Conservation (phyloP, 37 sponge, comb jelly and placozoan genomes). For the Halisarca cf. caerulea region DNA sequence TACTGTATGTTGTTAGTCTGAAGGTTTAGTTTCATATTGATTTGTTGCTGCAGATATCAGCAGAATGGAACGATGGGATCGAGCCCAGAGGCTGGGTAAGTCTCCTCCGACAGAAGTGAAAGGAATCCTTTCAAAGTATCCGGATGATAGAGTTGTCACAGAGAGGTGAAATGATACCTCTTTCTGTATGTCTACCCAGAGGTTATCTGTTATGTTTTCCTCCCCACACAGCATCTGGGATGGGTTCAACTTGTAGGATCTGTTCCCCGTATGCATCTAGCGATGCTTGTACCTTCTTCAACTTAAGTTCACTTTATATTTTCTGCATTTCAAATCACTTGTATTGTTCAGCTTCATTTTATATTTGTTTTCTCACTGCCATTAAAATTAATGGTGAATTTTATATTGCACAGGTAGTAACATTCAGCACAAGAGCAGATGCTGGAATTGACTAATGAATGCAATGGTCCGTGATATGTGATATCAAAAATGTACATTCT, state of each 20-base stretch:
- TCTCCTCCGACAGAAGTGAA: conserved; percentile 3
- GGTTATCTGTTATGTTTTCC: not conserved
- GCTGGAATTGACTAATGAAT: too few relatives aligned
- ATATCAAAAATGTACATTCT: too few relatives aligned
- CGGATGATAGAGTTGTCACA: not conserved
- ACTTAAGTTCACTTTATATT: not conserved
- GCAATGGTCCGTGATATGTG: too few relatives aligned
- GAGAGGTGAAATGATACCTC: not conserved
- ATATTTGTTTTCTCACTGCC: not conserved
- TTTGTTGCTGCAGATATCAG: conserved; percentile 5
- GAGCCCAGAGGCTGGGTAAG: not conserved
- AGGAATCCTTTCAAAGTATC: not conserved
- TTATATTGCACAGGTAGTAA: too few relatives aligned
- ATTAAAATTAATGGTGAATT: too few relatives aligned
- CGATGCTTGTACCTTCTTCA: too few relatives aligned
- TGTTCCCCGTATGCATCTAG: too few relatives aligned
- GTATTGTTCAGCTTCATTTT: not conserved
- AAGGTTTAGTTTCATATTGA: not conserved
- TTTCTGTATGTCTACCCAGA: too few relatives aligned
- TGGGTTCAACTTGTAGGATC: not conserved
- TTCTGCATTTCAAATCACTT: not conserved
- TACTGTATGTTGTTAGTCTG: not conserved
- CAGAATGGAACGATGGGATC: conserved; percentile 26
- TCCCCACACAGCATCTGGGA: not conserved
- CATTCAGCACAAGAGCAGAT: too few relatives aligned